Evolutionary conservation across 2,888 invertebrate genomes (phyloP), one percentile per base, ranked within the genome.

Genomic region (Rotaria macrura): DNA sequence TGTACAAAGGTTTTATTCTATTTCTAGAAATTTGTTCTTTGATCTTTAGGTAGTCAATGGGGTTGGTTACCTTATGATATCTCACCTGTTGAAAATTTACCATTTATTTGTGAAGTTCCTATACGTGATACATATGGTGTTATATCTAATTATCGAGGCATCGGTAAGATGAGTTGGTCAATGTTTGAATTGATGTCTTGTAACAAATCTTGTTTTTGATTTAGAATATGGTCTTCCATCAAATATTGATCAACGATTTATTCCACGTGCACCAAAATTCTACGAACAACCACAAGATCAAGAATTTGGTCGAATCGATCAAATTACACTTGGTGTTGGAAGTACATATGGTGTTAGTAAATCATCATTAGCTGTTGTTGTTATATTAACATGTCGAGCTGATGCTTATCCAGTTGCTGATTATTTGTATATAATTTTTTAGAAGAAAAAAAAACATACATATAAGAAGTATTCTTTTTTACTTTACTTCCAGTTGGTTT

Each of bases 161-260:
- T 86, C 25, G 85, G 85, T 85, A 84, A 57, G 20, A 6, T 57
- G 49, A 49, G 17, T 49, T 17, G 14, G 17, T 17, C 4, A 17
- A 12, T 49, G 12, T 49, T 49, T 49, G 12, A 49, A 49, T 49
- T 49, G 17, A n/a, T n/a, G n/a, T n/a, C n/a, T 49, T 49, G 49
- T 49, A 17, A 49, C 14, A 17, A 14, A 12, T 49, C 3, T 17
- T 17, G 17, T 17, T 49, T 14, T 84, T 84, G 7, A 20, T 3
- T 29, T 65, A 84, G 86, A 86, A 34, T 86, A 86, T 84, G 86
- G 86, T 43, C 43, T 86, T 7, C 86, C 86, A 23, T 86, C 86
- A 25, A 86, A 84, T 25, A 86, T 86, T 47, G 86, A 86, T 38
- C 52, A 74, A 52, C 84, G 86, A 12, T 86, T 86, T 83, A 84